Evolutionary conservation across 2,888 invertebrate genomes (phyloP), one percentile per base, ranked within the genome.

Genomic region (Xanthia icteritia): DNA sequence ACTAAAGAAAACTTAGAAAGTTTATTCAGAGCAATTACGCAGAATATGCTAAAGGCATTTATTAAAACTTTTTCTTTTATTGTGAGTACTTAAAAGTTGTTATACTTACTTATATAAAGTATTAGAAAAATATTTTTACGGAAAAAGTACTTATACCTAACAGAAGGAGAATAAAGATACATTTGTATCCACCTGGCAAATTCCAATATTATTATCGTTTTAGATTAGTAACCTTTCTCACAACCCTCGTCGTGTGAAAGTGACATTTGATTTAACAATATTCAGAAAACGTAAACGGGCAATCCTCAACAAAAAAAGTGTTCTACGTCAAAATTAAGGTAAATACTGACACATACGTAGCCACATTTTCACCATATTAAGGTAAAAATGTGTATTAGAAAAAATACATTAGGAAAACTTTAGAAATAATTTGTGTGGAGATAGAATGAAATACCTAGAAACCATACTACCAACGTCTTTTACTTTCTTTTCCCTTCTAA

Each of bases 211-310:
- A 86, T 89, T 88, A 87, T 86, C 81, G 77, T 79, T 86, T 84
- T 69, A 82, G 84, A 84, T 86, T 88, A 87, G 81, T 79, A 76
- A 85, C 87, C 84, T 77, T 76, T 72, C 72, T 87, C 83, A 83
- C 77, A 79, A 90, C 90, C 90, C 90, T 87, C 83, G 86, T 90
- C 89, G 83, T 76, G 86, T 89, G 90, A 87, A 89, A 82, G 78
- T 89, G 90, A 90, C 90, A 87, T 89, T 86, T 90, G 86, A 90
- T 89, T 90, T 89, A 86, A 85, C 74, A 73, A 79, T 79, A 82
- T 84, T 81, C 65, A 58, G 72, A 85, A 87, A 84, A 77, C 66
- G 74, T 79, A 67, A 73, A 68, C 65, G 51, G 2, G 61, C 36
- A 81, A 74, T 75, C 71, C 56, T 77, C 60, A 60, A 65, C 60